A percentile compares a stretch with the other conserved stretches of the same genome.
phyloP scores from a whole-genome alignment of 2,797 vertebrate genomes.

The Novumbra hubbsi region DNA sequence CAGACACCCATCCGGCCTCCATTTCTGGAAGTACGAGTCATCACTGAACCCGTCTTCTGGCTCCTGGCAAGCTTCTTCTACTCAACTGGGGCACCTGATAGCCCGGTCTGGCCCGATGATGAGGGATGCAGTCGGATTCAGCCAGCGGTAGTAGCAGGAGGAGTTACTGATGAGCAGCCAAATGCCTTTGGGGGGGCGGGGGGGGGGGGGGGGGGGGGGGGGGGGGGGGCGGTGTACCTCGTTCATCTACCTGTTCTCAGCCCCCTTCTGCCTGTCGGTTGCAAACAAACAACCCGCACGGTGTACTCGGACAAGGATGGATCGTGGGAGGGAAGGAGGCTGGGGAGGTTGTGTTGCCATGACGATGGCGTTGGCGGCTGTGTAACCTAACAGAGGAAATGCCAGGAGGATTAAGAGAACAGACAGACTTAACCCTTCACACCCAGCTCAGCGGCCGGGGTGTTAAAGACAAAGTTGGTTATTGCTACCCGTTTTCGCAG shows the following conservation, averaged over 20 bases:
- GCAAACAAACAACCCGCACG: slow-evolving; percentile 38
- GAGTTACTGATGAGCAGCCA: not conserved
- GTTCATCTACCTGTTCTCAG: not conserved
- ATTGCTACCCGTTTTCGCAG: slow-evolving; percentile 1
- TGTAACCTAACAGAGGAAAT: slow-evolving; percentile 21
- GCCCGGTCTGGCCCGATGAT: not conserved
- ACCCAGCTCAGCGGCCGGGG: slow-evolving; percentile 9
- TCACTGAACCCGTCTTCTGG: not conserved
- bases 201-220: too few species aligned
- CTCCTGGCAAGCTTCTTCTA: not conserved
- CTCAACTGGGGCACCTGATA: not conserved
- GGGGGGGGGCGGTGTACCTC: not conserved
- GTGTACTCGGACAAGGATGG: slow-evolving; percentile 23
- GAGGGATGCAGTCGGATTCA: not conserved
- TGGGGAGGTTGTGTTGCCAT: slow-evolving; percentile 37
- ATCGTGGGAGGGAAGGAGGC: not conserved
- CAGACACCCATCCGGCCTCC: not conserved
- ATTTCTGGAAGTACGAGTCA: not conserved
- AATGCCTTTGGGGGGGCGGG: not conserved
- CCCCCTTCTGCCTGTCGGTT: slow-evolving; percentile 36
- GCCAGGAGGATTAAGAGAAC: slow-evolving; percentile 20
- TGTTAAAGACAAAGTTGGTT: not conserved
- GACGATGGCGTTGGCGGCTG: slow-evolving; percentile 28
- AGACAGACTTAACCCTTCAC: slow-evolving; percentile 23
- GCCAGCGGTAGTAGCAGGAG: not conserved